phyloP scores from a whole-genome alignment of 35 echinoderm and acorn worm genomes.

The Ptychodera flava region DNA sequence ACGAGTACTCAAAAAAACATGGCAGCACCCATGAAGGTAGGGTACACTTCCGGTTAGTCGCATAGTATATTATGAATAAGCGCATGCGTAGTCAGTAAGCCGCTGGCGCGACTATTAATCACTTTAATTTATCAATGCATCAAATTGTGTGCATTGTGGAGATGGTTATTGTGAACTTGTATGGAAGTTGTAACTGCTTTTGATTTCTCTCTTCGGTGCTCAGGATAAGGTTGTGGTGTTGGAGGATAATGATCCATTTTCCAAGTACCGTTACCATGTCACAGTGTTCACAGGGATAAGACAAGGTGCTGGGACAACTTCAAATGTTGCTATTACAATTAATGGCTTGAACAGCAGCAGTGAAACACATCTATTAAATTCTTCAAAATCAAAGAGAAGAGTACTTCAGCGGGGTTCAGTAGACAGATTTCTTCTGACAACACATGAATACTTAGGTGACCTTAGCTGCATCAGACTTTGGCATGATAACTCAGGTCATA shows the following conservation, averaged over 20 bases:
- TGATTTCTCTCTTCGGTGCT: not conserved
- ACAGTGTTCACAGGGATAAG: constrained; percentile 87
- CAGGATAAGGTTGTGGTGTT: constrained; percentile 59
- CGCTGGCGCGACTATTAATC: too few relatives aligned
- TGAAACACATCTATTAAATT: constrained; percentile 60
- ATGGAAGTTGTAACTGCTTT: too few relatives aligned
- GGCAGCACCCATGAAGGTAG: too few relatives aligned
- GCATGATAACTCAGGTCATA: constrained; percentile 81
- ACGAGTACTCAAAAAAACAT: too few relatives aligned
- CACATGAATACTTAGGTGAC: constrained; percentile 44
- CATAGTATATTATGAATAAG: too few relatives aligned
- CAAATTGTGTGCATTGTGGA: too few relatives aligned
- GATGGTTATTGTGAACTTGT: too few relatives aligned
- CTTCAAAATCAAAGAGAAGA: constrained; percentile 7
- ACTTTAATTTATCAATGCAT: too few relatives aligned
- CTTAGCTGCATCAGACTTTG: constrained; percentile 62
- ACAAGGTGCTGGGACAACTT: constrained; percentile 56
- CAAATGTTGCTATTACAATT: constrained; percentile 59
- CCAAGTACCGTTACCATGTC: constrained; percentile 66
- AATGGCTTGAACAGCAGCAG: constrained; percentile 47
- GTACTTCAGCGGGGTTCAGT: constrained; percentile 46
- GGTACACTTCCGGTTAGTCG: too few relatives aligned
- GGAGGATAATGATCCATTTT: constrained; percentile 55
- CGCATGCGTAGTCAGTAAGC: too few relatives aligned
- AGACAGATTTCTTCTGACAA: constrained; percentile 77